phyloP scores from a whole-genome alignment of 2,888 invertebrate species.

The Drosophila cognata region DNA sequence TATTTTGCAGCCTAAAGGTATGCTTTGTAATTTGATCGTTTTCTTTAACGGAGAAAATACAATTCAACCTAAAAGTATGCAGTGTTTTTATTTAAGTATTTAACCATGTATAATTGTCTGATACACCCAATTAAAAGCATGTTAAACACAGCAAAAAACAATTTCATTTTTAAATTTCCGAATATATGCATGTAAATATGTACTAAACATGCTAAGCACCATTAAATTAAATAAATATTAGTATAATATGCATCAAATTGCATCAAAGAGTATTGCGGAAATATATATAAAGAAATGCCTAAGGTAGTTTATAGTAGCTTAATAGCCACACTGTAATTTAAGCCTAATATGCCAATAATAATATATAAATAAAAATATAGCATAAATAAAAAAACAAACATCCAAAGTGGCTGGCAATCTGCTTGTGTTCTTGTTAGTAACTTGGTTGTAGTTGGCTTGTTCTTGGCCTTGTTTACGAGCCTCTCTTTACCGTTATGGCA shows the following conservation, averaged over 20 bases:
- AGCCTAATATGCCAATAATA: slow-evolving; percentile 24
- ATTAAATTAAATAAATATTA: neutral
- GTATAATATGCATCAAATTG: neutral
- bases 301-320: neutral
- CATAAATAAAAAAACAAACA: slow-evolving; percentile 16
- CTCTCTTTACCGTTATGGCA: slow-evolving; percentile 43
- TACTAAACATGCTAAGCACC: neutral
- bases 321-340: slow-evolving; percentile 31
- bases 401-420: slow-evolving; percentile 28
- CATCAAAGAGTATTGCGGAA: neutral
- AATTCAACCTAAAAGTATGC: neutral
- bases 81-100: too few species aligned
- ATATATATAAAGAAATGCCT: neutral
- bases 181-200: neutral
- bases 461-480: slow-evolving; percentile 52
- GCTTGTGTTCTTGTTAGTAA: slow-evolving; percentile 33
- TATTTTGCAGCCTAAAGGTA: neutral
- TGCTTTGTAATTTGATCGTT: neutral
- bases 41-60: fast-evolving
- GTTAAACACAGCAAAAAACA: neutral
- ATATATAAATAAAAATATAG: slow-evolving; percentile 20
- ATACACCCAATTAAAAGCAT: neutral
- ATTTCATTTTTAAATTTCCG: neutral
- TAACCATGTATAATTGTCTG: neutral
- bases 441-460: slow-evolving; percentile 33